Evolutionary conservation across 2,113 vertebrate genomes (phyloP).

Genomic region (Microtus montanus): DNA sequence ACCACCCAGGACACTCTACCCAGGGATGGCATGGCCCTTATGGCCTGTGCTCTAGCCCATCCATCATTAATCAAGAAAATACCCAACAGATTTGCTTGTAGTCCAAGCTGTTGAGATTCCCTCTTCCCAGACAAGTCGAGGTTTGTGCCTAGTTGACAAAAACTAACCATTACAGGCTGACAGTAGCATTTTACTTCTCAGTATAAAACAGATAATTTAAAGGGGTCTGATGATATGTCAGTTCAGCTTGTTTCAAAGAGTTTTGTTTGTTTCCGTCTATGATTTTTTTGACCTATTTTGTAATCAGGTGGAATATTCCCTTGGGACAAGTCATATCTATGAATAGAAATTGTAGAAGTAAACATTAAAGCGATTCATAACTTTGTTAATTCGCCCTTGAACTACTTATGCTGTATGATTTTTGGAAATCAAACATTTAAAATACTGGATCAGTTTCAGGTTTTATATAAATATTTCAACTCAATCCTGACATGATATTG

Average conservation of each 20-base stretch:
- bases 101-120: not conserved
- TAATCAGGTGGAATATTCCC: not conserved
- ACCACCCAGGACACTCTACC: not conserved
- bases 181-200: rapidly evolving
- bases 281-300: slow-evolving; percentile 22
- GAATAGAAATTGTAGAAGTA: slow-evolving; percentile 24
- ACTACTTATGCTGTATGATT: slow-evolving; percentile 37
- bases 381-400: slow-evolving; percentile 32
- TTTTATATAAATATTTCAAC: slow-evolving; percentile 57
- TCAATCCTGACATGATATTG: slow-evolving; percentile 24
- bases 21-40: not conserved
- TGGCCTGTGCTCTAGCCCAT: too few relatives aligned
- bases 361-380: slow-evolving; percentile 31
- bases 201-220: not conserved
- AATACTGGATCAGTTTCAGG: slow-evolving; percentile 37
- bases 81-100: not conserved
- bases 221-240: not conserved
- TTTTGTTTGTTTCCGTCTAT: not conserved
- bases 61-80: not conserved
- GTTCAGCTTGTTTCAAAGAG: not conserved
- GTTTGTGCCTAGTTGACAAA: not conserved
- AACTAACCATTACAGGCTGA: not conserved
- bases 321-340: not conserved
- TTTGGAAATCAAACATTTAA: slow-evolving; percentile 60
- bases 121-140: not conserved